Conservation (phyloP, 2,888 invertebrate genomes). For the Drosophila borealis region DNA sequence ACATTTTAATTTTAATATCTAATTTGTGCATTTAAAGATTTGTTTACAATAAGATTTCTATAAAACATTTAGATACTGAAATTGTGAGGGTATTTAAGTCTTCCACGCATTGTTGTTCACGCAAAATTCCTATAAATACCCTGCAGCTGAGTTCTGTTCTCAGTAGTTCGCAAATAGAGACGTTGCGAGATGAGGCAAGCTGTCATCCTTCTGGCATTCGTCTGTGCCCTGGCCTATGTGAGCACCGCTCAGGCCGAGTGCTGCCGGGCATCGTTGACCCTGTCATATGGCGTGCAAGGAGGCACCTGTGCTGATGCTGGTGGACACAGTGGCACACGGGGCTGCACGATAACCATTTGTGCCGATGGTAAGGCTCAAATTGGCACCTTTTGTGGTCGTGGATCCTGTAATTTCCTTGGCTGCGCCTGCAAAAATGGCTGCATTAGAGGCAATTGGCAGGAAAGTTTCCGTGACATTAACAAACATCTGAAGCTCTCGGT, state of each 20-base stretch:
- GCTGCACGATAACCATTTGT: constrained; percentile 5
- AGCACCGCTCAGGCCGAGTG: not conserved
- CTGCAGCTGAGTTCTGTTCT: not conserved
- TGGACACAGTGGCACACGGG: not conserved
- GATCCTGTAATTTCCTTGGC: not conserved
- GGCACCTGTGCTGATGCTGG: constrained; percentile 1
- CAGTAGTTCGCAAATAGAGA: not conserved
- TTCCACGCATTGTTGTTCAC: not conserved
- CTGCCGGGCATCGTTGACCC: not conserved
- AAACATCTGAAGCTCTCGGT: not conserved
- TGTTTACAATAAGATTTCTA: no score
- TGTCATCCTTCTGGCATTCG: not conserved
- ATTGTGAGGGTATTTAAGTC: no score
- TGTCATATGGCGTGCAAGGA: not conserved
- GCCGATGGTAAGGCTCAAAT: not conserved
- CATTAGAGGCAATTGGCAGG: not conserved
- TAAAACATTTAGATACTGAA: no score
- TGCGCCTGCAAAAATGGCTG: constrained; percentile 3
- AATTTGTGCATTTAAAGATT: no score
- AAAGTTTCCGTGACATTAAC: not conserved
- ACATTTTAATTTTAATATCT: no score
- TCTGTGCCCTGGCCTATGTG: not conserved
- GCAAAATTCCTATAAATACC: not conserved
- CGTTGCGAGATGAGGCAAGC: not conserved
- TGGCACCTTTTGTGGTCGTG: not conserved